Conservation (phyloP, 2,797 vertebrate species). For the Dipus sagitta region DNA sequence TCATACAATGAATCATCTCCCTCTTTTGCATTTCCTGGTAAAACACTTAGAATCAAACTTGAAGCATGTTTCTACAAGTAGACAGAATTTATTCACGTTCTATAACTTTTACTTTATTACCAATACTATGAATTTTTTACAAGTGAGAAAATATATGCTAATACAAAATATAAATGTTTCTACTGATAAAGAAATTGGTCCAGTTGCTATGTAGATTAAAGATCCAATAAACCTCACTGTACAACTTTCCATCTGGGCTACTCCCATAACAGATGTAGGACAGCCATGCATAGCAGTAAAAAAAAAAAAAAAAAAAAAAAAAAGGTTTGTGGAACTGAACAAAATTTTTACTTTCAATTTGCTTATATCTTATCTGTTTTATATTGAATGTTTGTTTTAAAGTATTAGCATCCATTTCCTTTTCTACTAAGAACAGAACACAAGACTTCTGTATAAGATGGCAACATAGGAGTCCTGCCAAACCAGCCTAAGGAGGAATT, state of each 20-base stretch:
- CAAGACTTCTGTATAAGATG: too few species aligned
- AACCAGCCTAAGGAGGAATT: too few species aligned
- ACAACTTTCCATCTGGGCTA: not conserved
- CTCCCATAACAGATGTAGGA: not conserved
- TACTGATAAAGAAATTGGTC: not conserved
- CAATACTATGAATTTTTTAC: not conserved
- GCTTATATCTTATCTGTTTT: not conserved
- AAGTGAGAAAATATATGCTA: conserved; percentile 25
- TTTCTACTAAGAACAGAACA: not conserved
- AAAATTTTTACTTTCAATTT: not conserved
- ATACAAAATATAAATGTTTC: not conserved
- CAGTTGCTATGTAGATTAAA: not conserved
- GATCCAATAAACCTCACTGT: not conserved
- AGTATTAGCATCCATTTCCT: not conserved
- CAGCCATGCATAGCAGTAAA: not conserved
- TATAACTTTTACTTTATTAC: not conserved
- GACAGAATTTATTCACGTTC: not conserved
- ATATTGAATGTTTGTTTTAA: not conserved
- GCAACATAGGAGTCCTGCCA: too few species aligned
- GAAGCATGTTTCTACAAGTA: not conserved
- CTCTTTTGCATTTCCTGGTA: not conserved
- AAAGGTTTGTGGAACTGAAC: not conserved
- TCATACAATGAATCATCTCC: not conserved
- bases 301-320: not conserved
- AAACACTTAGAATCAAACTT: conserved; percentile 20